Conservation (phyloP, 2,888 invertebrate genomes). For the Elegia similella region DNA sequence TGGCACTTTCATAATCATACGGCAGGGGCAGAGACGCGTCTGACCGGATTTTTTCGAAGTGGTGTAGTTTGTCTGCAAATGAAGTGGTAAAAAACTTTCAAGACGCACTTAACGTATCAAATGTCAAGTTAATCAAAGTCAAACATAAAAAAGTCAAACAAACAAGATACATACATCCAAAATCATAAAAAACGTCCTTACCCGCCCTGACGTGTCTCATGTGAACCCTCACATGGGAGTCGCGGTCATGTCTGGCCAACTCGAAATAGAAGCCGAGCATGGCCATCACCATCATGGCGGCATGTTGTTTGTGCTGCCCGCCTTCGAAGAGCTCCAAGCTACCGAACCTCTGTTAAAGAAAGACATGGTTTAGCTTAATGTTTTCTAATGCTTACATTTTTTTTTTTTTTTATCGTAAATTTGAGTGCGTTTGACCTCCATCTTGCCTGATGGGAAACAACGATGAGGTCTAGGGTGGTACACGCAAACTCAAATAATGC, state of each 20-base stretch:
- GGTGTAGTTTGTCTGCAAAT: conserved; percentile 63
- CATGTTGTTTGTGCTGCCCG: conserved; percentile 62
- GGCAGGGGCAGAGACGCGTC: conserved; percentile 59
- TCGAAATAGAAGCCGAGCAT: conserved; percentile 77
- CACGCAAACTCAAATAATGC: too few relatives aligned
- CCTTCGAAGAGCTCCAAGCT: conserved; percentile 58
- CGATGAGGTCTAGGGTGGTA: too few relatives aligned
- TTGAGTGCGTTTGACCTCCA: too few relatives aligned
- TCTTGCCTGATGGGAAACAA: too few relatives aligned
- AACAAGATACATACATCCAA: too few relatives aligned
- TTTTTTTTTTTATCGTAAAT: too few relatives aligned
- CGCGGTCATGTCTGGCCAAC: conserved; percentile 62
- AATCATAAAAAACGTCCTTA: conserved; percentile 26
- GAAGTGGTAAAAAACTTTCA: background rate
- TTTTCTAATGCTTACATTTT: too few relatives aligned
- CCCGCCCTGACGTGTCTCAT: conserved; percentile 60
- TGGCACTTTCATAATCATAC: conserved; percentile 65
- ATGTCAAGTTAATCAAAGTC: too few relatives aligned
- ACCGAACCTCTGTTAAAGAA: conserved; percentile 53
- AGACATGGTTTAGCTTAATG: background rate
- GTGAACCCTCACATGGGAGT: conserved; percentile 58
- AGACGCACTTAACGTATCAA: too few relatives aligned
- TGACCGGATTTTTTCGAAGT: conserved; percentile 61
- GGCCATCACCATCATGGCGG: conserved; percentile 73
- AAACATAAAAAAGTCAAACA: too few relatives aligned